phyloP scores from a whole-genome alignment of 2,888 invertebrate genomes.

The Ptychoptera albimana region DNA sequence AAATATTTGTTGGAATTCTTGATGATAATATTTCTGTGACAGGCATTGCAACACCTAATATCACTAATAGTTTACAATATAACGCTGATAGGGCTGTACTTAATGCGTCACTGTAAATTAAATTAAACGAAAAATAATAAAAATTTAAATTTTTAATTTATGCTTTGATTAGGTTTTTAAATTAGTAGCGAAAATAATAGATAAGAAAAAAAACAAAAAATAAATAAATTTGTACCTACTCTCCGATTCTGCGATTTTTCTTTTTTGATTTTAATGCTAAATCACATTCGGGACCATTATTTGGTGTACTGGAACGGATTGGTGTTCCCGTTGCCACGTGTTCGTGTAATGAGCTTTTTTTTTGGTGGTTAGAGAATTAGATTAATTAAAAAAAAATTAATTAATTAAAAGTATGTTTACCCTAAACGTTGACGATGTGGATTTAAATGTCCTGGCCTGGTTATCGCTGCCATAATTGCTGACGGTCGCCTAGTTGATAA shows the following conservation, averaged over 20 bases:
- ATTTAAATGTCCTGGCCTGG: conserved; percentile 42
- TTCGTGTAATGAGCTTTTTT: too few species aligned
- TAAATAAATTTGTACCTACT: conserved; percentile 24
- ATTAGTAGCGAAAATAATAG: not conserved
- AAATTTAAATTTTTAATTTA: not conserved
- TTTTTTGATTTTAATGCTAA: conserved; percentile 22
- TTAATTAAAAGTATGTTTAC: too few species aligned
- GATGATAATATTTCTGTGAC: conserved; percentile 72
- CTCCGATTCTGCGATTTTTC: conserved; percentile 31
- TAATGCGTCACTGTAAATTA: conserved; percentile 44
- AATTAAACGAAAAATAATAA: conserved; percentile 6
- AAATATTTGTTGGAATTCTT: conserved; percentile 56
- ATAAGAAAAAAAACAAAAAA: not conserved
- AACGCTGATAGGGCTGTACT: conserved; percentile 61
- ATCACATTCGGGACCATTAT: conserved; percentile 11
- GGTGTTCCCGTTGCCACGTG: too few species aligned
- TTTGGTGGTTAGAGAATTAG: too few species aligned
- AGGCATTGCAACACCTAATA: conserved; percentile 71
- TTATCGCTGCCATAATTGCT: conserved; percentile 43
- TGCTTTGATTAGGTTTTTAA: conserved; percentile 1
- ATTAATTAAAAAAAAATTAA: too few species aligned
- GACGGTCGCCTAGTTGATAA: conserved; percentile 37
- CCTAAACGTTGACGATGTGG: conserved; percentile 17
- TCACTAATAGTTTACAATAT: conserved; percentile 71
- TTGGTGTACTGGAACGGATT: conserved; percentile 9